phyloP scores from a whole-genome alignment of 2,797 vertebrate genomes.

The Arctocebus calabarensis region DNA sequence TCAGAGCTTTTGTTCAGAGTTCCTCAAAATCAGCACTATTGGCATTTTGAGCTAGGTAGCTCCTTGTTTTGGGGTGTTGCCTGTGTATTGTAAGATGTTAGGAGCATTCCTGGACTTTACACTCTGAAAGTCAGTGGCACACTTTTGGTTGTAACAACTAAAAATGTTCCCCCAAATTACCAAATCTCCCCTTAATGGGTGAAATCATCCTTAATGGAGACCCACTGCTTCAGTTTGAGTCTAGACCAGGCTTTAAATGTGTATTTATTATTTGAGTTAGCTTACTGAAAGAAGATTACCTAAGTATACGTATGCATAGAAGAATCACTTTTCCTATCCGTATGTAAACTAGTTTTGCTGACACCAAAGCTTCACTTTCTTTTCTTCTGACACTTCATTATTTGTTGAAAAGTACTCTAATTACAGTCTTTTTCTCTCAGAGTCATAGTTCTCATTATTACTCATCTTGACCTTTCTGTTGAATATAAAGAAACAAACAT shows the following conservation, averaged over 20 bases:
- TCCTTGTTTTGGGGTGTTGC: not conserved
- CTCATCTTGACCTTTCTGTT: constrained; percentile 79
- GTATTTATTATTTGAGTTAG: constrained; percentile 30
- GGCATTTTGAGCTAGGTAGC: not conserved
- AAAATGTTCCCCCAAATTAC: not conserved
- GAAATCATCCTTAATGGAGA: not conserved
- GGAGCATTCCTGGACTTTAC: not conserved
- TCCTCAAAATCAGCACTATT: not conserved
- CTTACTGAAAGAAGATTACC: constrained; percentile 52
- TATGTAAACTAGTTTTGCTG: constrained; percentile 22
- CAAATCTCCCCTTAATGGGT: not conserved
- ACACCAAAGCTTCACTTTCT: constrained; percentile 63
- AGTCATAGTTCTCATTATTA: constrained; percentile 81
- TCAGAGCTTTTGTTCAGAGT: not conserved
- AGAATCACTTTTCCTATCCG: constrained; percentile 56
- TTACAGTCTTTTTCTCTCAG: constrained; percentile 68
- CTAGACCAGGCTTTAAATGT: not conserved
- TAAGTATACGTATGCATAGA: constrained; percentile 50
- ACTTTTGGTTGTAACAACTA: not conserved
- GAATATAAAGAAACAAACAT: constrained; percentile 78
- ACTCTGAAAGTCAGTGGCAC: too few relatives aligned
- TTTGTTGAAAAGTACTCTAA: constrained; percentile 80
- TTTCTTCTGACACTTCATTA: constrained; percentile 75
- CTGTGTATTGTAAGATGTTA: not conserved
- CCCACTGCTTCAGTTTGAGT: not conserved